Base-by-base conservation (phyloP, 2,113 vertebrate genomes). In the Campylorhamphus procurvoides region DNA sequence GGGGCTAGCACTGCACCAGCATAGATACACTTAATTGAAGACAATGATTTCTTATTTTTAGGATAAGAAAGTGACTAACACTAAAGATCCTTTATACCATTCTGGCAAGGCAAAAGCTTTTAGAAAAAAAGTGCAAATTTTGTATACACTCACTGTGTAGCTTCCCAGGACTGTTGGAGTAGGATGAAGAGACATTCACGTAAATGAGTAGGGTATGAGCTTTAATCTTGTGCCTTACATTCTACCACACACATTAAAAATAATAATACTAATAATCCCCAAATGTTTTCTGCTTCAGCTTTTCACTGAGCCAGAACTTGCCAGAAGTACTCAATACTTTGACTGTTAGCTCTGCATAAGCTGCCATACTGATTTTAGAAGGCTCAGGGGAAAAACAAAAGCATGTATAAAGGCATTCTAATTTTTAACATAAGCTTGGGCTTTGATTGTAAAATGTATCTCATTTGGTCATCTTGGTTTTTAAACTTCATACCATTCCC, bases 391-490 rank as follows among this genome's bases (percentile, higher is more conserved):
- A 59, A 75, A 83, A 97, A 96, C 95, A 96, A 98, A 97, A 94
- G 44, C 90, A 94, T 92, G 84, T 96, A 96, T 97, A 97, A 98
- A 97, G 87, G 37, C 89, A 88, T 97, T 97, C 97, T 97, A 92
- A 97, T 97, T 97, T 97, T 96, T 97, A 98, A 94, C 97, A 96
- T 95, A 96, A 98, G 96, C 92, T 97, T 77, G 35, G 14, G 76
- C 95, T 97, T 95, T 96, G 96, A 96, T 91, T 94, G 97, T 97
- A 97, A 97, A 97, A 94, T 93, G 77, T 95, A 96, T 97, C 97
- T 97, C 96, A 93, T 90, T 97, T 97, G 97, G 96, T 96, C 97
- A 97, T 98, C 97, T 96, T 93, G 85, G 52, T 94, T 97, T 94
- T 97, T 96, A 94, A 96, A 97, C 94, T 90, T 94, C 94, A 90